Percentiles rank a stretch among this genome's conserved stretches.
These are phyloP conservation scores for Euclidia mi DNA, from an alignment of 2,888 invertebrate species.

Conservation along the genomic window DNA sequence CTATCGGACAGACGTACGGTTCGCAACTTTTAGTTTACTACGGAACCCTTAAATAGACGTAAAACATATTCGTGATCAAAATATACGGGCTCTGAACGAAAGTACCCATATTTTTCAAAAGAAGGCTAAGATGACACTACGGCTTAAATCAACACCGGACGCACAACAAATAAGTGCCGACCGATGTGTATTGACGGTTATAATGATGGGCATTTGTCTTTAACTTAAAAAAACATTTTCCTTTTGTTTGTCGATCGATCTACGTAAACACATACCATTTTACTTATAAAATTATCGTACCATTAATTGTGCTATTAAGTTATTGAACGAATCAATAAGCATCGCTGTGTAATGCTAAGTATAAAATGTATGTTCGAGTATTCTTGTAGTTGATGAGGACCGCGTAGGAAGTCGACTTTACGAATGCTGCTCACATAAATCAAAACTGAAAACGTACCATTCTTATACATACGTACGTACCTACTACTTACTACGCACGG, in stretches of 20 bases:
- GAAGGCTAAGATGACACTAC: conserved; percentile 4
- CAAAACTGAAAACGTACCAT: conserved; percentile 45
- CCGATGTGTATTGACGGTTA: conserved; percentile 12
- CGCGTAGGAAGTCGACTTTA: conserved; percentile 37
- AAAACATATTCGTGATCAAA: too few species aligned
- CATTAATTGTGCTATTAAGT: conserved; percentile 23
- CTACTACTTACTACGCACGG: too few species aligned
- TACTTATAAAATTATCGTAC: conserved; percentile 21
- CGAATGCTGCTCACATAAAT: conserved; percentile 42
- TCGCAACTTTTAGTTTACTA: too few species aligned
- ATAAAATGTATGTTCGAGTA: conserved; percentile 24
- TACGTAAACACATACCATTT: conserved; percentile 12
- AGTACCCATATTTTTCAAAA: neutral
- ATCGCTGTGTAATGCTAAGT: conserved; percentile 26
- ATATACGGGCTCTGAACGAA: too few species aligned
- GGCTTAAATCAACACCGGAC: conserved; percentile 9
- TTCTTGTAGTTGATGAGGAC: conserved; percentile 33
- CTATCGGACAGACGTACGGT: too few species aligned
- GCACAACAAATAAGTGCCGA: neutral
- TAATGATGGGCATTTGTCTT: conserved; percentile 24
- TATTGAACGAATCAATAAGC: conserved; percentile 29
- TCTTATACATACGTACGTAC: too few species aligned
- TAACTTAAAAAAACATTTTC: conserved; percentile 27
- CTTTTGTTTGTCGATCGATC: conserved; percentile 19
- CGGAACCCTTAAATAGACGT: too few species aligned